Percentiles rank a stretch among this genome's conserved stretches.
Evolutionary conservation across 92 coral and sea anemone genomes (phyloP).

Genomic region (Paramuricea clavata): DNA sequence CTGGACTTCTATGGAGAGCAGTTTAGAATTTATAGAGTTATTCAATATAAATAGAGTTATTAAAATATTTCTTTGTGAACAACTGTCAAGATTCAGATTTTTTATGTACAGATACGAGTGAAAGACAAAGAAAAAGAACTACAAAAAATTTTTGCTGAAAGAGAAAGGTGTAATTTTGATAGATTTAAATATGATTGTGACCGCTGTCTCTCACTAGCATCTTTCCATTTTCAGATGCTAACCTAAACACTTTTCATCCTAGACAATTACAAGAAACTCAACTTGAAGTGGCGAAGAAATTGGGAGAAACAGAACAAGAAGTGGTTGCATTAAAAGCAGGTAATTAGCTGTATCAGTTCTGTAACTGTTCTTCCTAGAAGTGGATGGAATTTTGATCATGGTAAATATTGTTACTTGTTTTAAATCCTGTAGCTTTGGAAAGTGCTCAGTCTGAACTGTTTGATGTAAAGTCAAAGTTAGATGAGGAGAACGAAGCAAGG

Average conservation of each 20-base stretch:
- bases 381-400: too few relatives aligned
- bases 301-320: slow-evolving; percentile 96
- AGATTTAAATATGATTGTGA: background rate
- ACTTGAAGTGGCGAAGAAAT: slow-evolving; percentile 93
- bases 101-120: slow-evolving; percentile 68
- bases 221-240: background rate
- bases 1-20: too few relatives aligned
- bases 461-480: slow-evolving; percentile 93
- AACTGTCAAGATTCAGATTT: too few relatives aligned
- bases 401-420: too few relatives aligned
- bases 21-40: too few relatives aligned
- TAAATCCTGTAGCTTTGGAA: slow-evolving; percentile 75
- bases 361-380: background rate
- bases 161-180: slow-evolving; percentile 61
- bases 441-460: slow-evolving; percentile 91
- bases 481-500: slow-evolving; percentile 95
- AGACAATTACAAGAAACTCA: slow-evolving; percentile 90
- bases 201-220: too few relatives aligned
- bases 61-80: too few relatives aligned
- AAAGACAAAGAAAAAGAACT: slow-evolving; percentile 94
- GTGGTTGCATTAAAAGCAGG: slow-evolving; percentile 88
- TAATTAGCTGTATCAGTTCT: slow-evolving; percentile 22
- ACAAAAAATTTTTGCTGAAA: slow-evolving; percentile 86
- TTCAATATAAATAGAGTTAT: too few relatives aligned
- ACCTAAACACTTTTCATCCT: background rate